These are phyloP conservation scores for Cladopsammia gracilis DNA, from an alignment of 64 coral and sea anemone genomes.

Conservation along the genomic window DNA sequence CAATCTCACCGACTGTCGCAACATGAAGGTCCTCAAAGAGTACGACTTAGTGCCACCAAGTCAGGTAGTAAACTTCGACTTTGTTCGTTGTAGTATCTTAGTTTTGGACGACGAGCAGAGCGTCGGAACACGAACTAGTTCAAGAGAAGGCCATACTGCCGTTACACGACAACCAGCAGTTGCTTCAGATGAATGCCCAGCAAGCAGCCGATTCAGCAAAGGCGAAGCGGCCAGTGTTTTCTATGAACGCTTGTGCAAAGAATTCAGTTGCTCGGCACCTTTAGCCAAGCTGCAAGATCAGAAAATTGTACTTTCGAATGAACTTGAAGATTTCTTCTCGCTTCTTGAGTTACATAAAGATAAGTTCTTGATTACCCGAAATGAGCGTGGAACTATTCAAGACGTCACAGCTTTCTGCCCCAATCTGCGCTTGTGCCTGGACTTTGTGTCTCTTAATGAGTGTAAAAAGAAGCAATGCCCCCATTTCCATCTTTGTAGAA, in stretches of 20 bases:
- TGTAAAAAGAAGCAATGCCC: slow-evolving; percentile 52
- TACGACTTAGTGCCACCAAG: slow-evolving; percentile 7
- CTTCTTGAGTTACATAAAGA: slow-evolving; percentile 28
- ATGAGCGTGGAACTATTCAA: slow-evolving; percentile 39
- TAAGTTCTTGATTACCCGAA: slow-evolving; percentile 57
- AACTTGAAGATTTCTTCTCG: slow-evolving; percentile 9
- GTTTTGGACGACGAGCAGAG: neutral
- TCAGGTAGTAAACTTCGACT: neutral
- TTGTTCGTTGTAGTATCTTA: slow-evolving; percentile 29
- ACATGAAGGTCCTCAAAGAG: slow-evolving; percentile 4
- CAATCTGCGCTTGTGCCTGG: slow-evolving; percentile 62
- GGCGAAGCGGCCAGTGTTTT: neutral
- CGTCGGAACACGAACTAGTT: neutral
- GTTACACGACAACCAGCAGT: neutral
- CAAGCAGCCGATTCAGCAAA: neutral
- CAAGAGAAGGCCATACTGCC: neutral
- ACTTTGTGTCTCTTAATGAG: neutral
- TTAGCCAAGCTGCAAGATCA: slow-evolving; percentile 24
- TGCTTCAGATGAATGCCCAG: too few species aligned
- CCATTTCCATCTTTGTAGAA: slow-evolving; percentile 73
- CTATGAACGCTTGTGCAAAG: slow-evolving; percentile 53
- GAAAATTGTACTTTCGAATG: slow-evolving; percentile 34
- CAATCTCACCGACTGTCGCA: slow-evolving; percentile 7
- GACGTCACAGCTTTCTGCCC: slow-evolving; percentile 54
- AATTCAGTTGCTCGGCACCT: slow-evolving; percentile 32